A percentile compares a stretch with the other conserved stretches of the same genome.
Evolutionary conservation across 2,113 vertebrate genomes (phyloP).

Genomic region (Phaethon lepturus): DNA sequence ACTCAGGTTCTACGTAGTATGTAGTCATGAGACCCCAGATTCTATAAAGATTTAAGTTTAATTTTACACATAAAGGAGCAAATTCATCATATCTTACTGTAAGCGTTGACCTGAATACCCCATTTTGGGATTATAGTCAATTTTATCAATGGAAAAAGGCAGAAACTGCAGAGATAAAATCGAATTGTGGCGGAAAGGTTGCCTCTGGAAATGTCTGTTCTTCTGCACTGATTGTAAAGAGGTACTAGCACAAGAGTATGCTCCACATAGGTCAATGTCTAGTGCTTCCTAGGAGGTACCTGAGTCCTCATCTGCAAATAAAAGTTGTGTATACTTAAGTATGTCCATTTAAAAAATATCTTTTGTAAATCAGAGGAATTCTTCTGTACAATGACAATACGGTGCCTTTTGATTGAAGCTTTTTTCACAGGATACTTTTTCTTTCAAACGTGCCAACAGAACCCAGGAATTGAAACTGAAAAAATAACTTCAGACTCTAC

Average conservation of each 20-base stretch:
- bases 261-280: neutral
- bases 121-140: neutral
- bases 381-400: neutral
- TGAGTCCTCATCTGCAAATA: neutral
- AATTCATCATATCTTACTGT: neutral
- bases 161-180: neutral
- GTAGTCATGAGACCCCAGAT: neutral
- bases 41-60: neutral
- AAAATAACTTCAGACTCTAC: neutral
- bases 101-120: neutral
- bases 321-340: neutral
- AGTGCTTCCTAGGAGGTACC: neutral
- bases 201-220: neutral
- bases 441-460: neutral
- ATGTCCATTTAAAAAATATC: neutral
- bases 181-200: neutral
- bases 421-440: rapidly evolving
- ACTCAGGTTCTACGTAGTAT: neutral
- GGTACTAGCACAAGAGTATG: neutral
- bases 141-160: neutral
- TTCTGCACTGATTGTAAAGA: neutral
- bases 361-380: neutral
- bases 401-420: neutral
- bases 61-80: neutral
- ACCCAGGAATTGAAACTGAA: neutral